Evolutionary conservation across 2,797 vertebrate genomes (phyloP), one percentile per base, ranked within the genome.

Genomic region (Macrochelys suwanniensis): DNA sequence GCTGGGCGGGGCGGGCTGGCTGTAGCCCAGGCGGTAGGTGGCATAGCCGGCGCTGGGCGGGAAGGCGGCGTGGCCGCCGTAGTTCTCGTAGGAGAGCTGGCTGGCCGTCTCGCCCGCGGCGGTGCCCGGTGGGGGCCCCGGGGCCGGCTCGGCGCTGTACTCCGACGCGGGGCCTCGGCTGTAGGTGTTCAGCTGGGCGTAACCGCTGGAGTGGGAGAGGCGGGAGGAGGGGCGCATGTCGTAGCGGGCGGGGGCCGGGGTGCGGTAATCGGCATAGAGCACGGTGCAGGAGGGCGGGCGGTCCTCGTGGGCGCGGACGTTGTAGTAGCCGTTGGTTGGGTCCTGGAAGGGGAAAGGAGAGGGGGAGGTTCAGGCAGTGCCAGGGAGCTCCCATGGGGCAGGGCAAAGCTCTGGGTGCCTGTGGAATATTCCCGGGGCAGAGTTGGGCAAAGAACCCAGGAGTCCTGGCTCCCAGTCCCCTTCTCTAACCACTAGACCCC

Each of bases 301-400:
- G 77, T 99, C 99, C 1, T 99, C 99, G 2, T 99, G 99, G 77
- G 99, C 99, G 0, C 99, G 98, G 50, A 99, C 99, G 2, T 99
- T 99, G 98, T 99, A 99, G 98, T 99, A 99, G 93, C 99, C 99
- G 0, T 99, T 99, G 92, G 99, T 99, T 45, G 99, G 99, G 97
- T 99, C 99, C 99, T 99, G 65, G 1, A 10, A 33, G 80, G 49
- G 56, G 3, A 15, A 68, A 47, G 0, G 21, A 53, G 31, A 77
- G 45, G 17, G 37, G 80, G 74, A 37, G 42, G 31, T 31, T 61
- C 31, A 61, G 57, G 57, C 28, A 12, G 28, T 3, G 6, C 12
- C 12, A 31, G 28, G 28, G 57, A 1, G 28, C 57, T 31, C 57
- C 13, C 28, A 26, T 4, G 33, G 61, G 61, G 61, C 16, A 19